phyloP scores from a whole-genome alignment of 1,140 invertebrate genomes.

The Eulimnadia texana region DNA sequence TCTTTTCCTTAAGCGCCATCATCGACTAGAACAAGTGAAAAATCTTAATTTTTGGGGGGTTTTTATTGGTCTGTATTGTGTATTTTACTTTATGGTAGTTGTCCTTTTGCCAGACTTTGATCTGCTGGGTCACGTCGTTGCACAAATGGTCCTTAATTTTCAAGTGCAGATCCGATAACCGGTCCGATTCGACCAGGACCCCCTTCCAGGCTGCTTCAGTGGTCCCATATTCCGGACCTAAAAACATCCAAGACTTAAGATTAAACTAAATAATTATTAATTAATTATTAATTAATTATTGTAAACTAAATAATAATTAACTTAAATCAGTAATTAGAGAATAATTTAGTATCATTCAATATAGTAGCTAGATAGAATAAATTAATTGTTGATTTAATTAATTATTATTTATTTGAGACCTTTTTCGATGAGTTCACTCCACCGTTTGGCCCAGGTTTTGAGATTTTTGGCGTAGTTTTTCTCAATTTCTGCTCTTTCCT shows the following conservation, averaged over 20 bases:
- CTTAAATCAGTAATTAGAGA: too few species aligned
- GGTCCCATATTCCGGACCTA: constrained; percentile 91
- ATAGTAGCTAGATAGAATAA: too few species aligned
- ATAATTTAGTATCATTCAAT: too few species aligned
- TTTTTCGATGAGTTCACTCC: constrained; percentile 94
- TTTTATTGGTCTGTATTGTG: too few species aligned
- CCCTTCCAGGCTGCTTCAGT: constrained; percentile 93
- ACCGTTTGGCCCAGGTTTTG: constrained; percentile 90
- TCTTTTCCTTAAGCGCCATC: constrained; percentile 91
- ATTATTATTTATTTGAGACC: too few species aligned
- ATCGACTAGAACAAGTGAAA: constrained; percentile 71
- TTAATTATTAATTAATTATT: neutral
- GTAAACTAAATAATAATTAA: neutral
- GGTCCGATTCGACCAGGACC: constrained; percentile 77
- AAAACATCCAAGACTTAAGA: neutral
- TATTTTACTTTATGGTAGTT: constrained; percentile 75
- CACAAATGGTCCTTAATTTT: constrained; percentile 76
- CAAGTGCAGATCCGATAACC: constrained; percentile 75
- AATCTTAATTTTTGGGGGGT: too few species aligned
- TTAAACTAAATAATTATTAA: neutral
- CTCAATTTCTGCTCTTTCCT: constrained; percentile 89
- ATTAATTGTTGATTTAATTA: too few species aligned
- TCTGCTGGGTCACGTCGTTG: constrained; percentile 72
- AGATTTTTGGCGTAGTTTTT: constrained; percentile 88
- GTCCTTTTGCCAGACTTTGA: constrained; percentile 95